Conservation (phyloP, 1,140 invertebrate species). For the Colletes gigas region DNA sequence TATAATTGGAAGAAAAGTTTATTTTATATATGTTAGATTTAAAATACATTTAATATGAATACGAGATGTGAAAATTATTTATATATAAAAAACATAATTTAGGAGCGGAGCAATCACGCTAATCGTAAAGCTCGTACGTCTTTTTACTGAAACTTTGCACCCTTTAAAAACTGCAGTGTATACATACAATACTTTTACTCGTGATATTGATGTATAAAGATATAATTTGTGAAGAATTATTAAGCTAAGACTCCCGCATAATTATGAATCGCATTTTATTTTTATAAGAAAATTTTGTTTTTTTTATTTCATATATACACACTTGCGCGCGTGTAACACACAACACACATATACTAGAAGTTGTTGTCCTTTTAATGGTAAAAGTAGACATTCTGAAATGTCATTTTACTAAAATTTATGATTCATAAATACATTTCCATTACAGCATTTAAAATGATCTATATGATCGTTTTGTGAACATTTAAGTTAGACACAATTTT, state of each 20-base stretch:
- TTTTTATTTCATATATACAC: constrained; percentile 35
- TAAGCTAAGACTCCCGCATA: constrained; percentile 41
- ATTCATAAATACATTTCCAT: constrained; percentile 62
- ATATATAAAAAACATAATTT: constrained; percentile 4
- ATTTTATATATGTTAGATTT: constrained; percentile 32
- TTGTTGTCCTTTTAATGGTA: constrained; percentile 1
- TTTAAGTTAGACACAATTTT: constrained; percentile 65
- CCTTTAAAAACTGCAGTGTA: constrained; percentile 34
- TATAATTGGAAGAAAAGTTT: constrained; percentile 24
- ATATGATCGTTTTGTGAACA: constrained; percentile 68
- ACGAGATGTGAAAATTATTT: neutral
- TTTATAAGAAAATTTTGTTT: constrained; percentile 65
- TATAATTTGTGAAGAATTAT: constrained; percentile 39
- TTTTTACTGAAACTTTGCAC: constrained; percentile 16
- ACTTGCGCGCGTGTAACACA: neutral
- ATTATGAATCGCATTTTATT: constrained; percentile 61
- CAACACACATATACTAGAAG: constrained; percentile 7
- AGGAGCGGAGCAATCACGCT: neutral
- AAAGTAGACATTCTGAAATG: constrained; percentile 1
- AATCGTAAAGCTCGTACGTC: constrained; percentile 5
- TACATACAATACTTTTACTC: constrained; percentile 31
- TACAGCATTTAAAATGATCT: constrained; percentile 69
- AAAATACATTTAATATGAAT: constrained; percentile 15
- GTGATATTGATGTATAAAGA: constrained; percentile 19
- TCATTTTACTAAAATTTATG: constrained; percentile 23